Conservation (phyloP, 2,888 invertebrate species). For the Tinea pellionella region DNA sequence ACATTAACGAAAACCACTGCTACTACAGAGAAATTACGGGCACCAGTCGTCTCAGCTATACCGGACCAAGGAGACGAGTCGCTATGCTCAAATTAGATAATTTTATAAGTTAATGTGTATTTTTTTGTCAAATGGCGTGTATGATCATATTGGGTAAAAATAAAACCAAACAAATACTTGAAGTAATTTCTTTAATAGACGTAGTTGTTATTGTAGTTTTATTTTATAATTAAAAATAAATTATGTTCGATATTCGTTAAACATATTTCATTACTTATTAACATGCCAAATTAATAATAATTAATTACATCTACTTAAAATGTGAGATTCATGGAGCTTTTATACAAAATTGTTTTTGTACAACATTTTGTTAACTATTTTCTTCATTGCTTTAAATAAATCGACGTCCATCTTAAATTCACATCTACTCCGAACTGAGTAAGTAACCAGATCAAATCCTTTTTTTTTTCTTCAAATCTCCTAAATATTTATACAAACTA, state of each 20-base stretch:
- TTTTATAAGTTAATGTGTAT: too few species aligned
- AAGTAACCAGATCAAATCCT: background rate
- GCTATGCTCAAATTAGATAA: too few species aligned
- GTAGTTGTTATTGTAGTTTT: background rate
- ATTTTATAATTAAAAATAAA: background rate
- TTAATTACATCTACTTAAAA: too few species aligned
- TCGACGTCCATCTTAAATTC: background rate
- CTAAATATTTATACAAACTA: constrained; percentile 3
- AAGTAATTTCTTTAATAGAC: constrained; percentile 3
- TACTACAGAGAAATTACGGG: too few species aligned
- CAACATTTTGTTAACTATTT: too few species aligned
- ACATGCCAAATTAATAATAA: too few species aligned
- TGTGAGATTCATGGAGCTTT: background rate
- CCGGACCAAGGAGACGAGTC: too few species aligned
- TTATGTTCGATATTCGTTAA: background rate
- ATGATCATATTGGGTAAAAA: background rate
- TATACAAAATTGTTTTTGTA: too few species aligned
- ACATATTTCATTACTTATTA: background rate
- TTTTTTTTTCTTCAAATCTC: background rate
- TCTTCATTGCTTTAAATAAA: too few species aligned
- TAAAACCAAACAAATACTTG: background rate
- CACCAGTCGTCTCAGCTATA: too few species aligned
- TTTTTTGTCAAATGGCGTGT: too few species aligned
- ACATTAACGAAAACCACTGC: too few species aligned
- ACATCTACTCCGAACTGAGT: background rate